Base-by-base conservation (phyloP, 1,140 invertebrate genomes). In the Battus philenor region DNA sequence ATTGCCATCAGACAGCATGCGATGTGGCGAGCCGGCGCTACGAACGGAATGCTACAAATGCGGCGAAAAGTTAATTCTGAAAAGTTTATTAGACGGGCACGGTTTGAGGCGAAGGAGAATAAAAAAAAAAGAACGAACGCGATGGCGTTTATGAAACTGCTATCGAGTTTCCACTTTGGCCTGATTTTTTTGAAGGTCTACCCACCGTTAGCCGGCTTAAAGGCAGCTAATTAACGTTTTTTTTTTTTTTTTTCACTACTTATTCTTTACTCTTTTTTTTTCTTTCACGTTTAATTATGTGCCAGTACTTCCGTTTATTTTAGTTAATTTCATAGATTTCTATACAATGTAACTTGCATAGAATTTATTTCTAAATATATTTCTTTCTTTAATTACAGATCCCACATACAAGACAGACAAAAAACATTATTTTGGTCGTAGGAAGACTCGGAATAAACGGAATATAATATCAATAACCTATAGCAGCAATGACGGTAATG, bases 1-100 rank as follows among this genome's bases (percentile, higher is more conserved):
- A 45, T 45, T 45, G 43, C 44, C 24, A 32, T 45, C 44, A 33
- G 29, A 29, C 24, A n/a, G 20, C 44, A 45, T 45, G 44, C 44
- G 44, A 45, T 45, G 41, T 11, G 41, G 41, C 39, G 39, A 29
- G 6, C 41, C 15, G 17, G 17, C 15, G 17, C 17, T 15, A 22
- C 2, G 7, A 33, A 16, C 32, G 24, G 24, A 17, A 29, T 41
- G 24, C 12, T 41, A 41, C 38, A 4, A 27, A 26, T 26, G 22
- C 38, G 24, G 24, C 24, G 24, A 29, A 41, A 41, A 41, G 38
- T 41, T 41, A 41, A 41, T 41, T 41, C 38, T 41, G 38, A 29
- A 41, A 41, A 39, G 36, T 39, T 41, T 41, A 41, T 41, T 29
- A 41, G 38, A 41, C 38, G 24, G 24, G 13, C 24, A 11, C 20